Evolutionary conservation across 2,888 invertebrate species (phyloP), one percentile per base, ranked within the genome.

Genomic region (Chloromyia formosa): DNA sequence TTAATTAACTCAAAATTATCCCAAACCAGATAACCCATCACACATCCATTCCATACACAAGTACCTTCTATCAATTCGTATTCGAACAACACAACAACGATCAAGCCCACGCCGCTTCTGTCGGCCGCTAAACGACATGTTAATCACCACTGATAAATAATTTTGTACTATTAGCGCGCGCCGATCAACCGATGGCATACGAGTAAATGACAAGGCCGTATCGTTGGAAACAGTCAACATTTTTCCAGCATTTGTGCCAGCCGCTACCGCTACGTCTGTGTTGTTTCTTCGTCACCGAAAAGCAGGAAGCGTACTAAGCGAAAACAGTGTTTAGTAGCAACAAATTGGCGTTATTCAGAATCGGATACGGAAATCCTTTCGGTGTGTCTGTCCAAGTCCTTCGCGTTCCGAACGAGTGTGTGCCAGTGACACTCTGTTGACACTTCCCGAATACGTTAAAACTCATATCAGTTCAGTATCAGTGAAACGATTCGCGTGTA

Each of bases 241-340:
- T 71, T 71, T 71, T 71, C 71, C 56, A 71, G 56, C 40, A 45
- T 56, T 71, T 71, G 58, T 16, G 71, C 56, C 49, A 71, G 71
- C 56, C 27, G 71, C 60, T 22, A 20, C 58, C n/a, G 58, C 23
- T 22, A 7, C 7, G 27, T 69, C 40, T 58, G 68, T 22, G 56
- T 71, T 40, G 27, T n/a, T 49, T 35, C 27, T 35, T 35, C 27
- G 27, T 35, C 10, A 23, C 20, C 22, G 23, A 27, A 23, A 14
- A 22, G 23, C 23, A 27, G 23, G 10, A 60, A 22, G 23, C 9
- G 12, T 12, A 49, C 10, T 20, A 23, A 66, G 20, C 56, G 66
- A 45, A 66, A 66, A 35, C 35, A 56, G 16, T 20, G 27, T 35
- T 56, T 20, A n/a, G n/a, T n/a, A n/a, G n/a, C n/a, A n/a, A n/a